Evolutionary conservation across 2,888 invertebrate species (phyloP), one percentile per base, ranked within the genome.

Genomic region (Disparrhopalites patrizii): DNA sequence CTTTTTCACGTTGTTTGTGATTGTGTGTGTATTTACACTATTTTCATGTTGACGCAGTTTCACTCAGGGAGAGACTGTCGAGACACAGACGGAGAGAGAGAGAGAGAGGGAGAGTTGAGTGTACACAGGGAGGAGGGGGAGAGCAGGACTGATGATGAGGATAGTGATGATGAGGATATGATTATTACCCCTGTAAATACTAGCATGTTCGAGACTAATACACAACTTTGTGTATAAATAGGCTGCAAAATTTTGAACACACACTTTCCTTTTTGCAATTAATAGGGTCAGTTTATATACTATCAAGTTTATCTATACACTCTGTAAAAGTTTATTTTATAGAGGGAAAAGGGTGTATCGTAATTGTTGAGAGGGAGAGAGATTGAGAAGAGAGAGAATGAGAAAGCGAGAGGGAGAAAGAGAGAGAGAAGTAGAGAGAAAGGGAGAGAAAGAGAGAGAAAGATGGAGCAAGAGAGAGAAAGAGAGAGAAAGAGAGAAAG

Each of bases 401-500:
- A 47, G 47, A 23, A 10, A 23, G 8, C 18, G 10, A 23, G 23
- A 47, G 47, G 47, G 47, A 47, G 47, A 47, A 23, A 23, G 18
- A 23, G 52, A 54, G 54, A 30, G 40, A 40, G 40, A 40, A 40
- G 4, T 40, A 40, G 40, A 40, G n/a, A 40, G 40, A 30, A 54
- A 54, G 28, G n/a, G n/a, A n/a, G n/a, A n/a, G n/a, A n/a, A n/a
- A n/a, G n/a, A 47, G 25, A 47, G 18, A 23, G 47, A 47, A 47
- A 47, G n/a, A n/a, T n/a, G n/a, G n/a, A n/a, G n/a, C n/a, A n/a
- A n/a, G n/a, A n/a, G n/a, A n/a, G n/a, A n/a, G n/a, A n/a, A n/a
- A n/a, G n/a, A n/a, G n/a, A n/a, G n/a, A n/a, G n/a, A n/a, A n/a
- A n/a, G n/a, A n/a, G n/a, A n/a, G n/a, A n/a, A n/a, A n/a, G n/a